Evolutionary conservation across 1,140 invertebrate species (phyloP).

Genomic region (Leptinotarsa lineolata): DNA sequence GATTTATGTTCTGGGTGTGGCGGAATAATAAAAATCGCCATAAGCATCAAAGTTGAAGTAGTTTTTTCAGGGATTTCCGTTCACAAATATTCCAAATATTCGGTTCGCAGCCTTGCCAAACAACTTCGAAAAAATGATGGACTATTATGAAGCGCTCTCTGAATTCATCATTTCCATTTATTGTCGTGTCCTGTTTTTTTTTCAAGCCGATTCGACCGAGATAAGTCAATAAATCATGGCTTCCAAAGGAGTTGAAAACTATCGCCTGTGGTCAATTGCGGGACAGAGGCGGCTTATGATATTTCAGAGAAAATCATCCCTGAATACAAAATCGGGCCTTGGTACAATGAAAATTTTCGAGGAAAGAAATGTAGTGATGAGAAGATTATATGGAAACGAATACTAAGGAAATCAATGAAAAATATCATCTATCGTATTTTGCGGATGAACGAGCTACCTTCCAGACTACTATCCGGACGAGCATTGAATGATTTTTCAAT

Average conservation of each 20-base stretch:
- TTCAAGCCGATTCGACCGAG: background rate
- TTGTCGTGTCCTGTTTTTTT: background rate
- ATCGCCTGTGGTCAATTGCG: background rate
- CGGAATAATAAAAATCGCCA: background rate
- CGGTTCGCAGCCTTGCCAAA: constrained; percentile 1
- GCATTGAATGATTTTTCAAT: no score
- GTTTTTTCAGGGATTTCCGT: constrained; percentile 3
- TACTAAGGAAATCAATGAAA: no score
- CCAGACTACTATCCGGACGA: no score
- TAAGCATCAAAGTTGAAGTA: background rate
- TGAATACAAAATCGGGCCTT: no score
- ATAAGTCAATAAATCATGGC: background rate
- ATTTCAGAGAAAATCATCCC: background rate
- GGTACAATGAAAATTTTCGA: no score
- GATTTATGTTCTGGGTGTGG: background rate
- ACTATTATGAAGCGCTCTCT: background rate
- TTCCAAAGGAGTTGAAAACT: background rate
- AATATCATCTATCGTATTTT: no score
- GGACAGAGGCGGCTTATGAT: background rate
- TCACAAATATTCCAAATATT: background rate
- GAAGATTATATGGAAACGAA: no score
- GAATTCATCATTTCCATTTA: background rate
- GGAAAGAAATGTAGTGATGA: no score
- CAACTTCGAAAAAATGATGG: background rate
- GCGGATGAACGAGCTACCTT: no score